Evolutionary conservation across 2,797 vertebrate genomes (phyloP).

Genomic region (Falco biarmicus): DNA sequence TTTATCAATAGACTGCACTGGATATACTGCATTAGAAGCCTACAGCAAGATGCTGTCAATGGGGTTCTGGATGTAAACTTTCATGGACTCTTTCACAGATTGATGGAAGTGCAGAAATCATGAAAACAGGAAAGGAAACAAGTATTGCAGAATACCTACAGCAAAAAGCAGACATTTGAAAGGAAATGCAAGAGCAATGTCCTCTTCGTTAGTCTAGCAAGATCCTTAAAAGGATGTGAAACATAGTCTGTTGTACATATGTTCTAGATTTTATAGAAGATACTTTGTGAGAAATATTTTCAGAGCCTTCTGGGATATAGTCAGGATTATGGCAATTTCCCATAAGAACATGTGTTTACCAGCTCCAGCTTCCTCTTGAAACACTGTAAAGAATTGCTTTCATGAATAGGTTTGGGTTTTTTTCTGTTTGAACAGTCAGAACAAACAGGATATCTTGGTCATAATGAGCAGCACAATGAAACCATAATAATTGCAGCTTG

Average conservation of each 20-base stretch:
- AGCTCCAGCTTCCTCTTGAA: slow-evolving; percentile 71
- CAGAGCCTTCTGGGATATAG: slow-evolving; percentile 63
- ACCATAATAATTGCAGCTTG: not conserved
- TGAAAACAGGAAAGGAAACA: not conserved
- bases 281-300: slow-evolving; percentile 70
- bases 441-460: slow-evolving; percentile 60
- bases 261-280: slow-evolving; percentile 68
- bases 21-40: not conserved
- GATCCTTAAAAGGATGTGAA: slow-evolving; percentile 61
- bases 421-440: slow-evolving; percentile 42
- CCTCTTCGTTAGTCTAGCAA: slow-evolving; percentile 29
- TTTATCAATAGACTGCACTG: slow-evolving; percentile 41
- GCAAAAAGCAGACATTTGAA: not conserved
- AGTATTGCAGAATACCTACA: not conserved
- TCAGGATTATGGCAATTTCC: slow-evolving; percentile 61
- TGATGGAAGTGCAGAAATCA: not conserved
- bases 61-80: slow-evolving; percentile 14
- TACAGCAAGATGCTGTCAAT: slow-evolving; percentile 7
- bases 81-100: slow-evolving; percentile 8
- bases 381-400: slow-evolving; percentile 46
- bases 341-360: slow-evolving; percentile 77
- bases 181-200: not conserved
- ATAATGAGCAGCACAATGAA: slow-evolving; percentile 27
- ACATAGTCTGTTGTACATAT: slow-evolving; percentile 48
- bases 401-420: slow-evolving; percentile 14